A percentile compares a stretch with the other conserved stretches of the same genome.
These are phyloP conservation scores for Crenuchus spilurus DNA, from an alignment of 2,797 vertebrate species.

Conservation along the genomic window DNA sequence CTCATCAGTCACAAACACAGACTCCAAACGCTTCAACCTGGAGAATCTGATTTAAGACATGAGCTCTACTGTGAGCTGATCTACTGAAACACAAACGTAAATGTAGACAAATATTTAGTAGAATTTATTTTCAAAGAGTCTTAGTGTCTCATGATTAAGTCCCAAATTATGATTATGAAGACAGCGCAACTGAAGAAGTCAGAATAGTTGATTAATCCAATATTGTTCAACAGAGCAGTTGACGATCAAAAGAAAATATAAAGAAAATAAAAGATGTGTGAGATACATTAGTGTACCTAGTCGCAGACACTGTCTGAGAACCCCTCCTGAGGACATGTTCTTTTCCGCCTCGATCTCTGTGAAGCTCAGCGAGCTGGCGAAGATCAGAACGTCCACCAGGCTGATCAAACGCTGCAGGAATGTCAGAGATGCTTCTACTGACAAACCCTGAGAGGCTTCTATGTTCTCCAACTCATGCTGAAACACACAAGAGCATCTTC, in stretches of 20 bases:
- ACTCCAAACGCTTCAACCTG: no score
- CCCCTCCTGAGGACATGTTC: conserved; percentile 96
- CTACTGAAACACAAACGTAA: no score
- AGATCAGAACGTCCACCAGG: conserved; percentile 96
- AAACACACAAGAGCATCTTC: not conserved
- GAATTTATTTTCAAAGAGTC: no score
- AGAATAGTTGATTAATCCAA: no score
- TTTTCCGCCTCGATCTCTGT: conserved; percentile 98
- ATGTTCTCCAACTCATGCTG: conserved; percentile 95
- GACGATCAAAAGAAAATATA: not conserved
- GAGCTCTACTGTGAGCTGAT: no score
- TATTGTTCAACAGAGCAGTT: no score
- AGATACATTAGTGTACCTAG: conserved; percentile 76
- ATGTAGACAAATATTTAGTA: no score
- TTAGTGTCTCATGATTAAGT: no score
- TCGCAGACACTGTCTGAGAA: conserved; percentile 94
- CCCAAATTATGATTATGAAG: no score
- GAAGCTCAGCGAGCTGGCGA: conserved; percentile 96
- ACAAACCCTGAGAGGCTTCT: conserved; percentile 91
- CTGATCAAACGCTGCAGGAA: conserved; percentile 93
- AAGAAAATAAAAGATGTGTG: not conserved
- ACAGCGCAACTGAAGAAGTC: no score
- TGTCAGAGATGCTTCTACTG: conserved; percentile 89
- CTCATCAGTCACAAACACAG: no score
- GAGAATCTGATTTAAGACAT: no score